Evolutionary conservation across 2,888 invertebrate genomes (phyloP).

Genomic region (Uloborus plumipes): DNA sequence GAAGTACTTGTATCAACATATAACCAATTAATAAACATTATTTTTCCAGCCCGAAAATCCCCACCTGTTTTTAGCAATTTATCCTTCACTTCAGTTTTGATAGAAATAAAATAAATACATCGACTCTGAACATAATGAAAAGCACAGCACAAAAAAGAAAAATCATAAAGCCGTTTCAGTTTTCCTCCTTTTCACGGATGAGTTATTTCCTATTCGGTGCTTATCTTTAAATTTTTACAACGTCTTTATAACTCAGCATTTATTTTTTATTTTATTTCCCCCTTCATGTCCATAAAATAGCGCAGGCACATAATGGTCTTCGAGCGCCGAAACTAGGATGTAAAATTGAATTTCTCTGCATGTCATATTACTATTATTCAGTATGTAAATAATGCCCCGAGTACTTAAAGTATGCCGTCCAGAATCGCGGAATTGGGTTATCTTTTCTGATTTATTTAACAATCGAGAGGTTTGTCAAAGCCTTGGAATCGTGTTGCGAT

Average conservation of each 20-base stretch:
- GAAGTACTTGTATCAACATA: too few species aligned
- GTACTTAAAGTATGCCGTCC: slow-evolving; percentile 36
- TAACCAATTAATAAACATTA: too few species aligned
- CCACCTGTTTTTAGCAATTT: too few species aligned
- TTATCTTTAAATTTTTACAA: slow-evolving; percentile 6
- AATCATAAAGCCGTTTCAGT: slow-evolving; percentile 12
- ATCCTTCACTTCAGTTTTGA: too few species aligned
- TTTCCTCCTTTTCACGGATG: slow-evolving; percentile 16
- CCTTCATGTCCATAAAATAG: slow-evolving; percentile 1
- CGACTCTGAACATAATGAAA: too few species aligned
- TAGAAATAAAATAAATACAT: too few species aligned
- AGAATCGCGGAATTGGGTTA: slow-evolving; percentile 32
- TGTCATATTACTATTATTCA: slow-evolving; percentile 52
- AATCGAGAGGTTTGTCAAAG: slow-evolving; percentile 15
- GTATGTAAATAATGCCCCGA: slow-evolving; percentile 50
- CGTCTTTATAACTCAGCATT: neutral
- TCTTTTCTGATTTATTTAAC: slow-evolving; percentile 42
- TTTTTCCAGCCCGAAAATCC: too few species aligned
- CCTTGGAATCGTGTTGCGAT: neutral
- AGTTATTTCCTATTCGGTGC: slow-evolving; percentile 10
- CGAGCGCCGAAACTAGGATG: neutral
- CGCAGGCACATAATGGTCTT: neutral
- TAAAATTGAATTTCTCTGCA: slow-evolving; percentile 52
- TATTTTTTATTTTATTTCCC: neutral
- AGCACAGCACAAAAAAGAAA: neutral